phyloP scores from a whole-genome alignment of 2,113 vertebrate species.

The Microcebus lehilahytsara region DNA sequence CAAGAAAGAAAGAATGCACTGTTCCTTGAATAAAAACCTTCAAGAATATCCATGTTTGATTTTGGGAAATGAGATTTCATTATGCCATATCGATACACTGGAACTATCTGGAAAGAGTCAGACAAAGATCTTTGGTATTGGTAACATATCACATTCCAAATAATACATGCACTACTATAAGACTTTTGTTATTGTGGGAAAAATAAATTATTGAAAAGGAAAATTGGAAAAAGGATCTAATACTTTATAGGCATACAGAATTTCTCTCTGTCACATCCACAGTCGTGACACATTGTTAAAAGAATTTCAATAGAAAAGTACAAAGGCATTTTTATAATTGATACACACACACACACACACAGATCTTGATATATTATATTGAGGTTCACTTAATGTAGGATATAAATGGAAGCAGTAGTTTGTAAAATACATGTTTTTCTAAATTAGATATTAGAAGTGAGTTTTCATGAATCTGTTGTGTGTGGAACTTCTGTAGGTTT shows the following conservation, averaged over 20 bases:
- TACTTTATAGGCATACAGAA: neutral
- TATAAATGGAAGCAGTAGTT: neutral
- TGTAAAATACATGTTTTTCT: neutral
- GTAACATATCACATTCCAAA: neutral
- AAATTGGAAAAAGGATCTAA: neutral
- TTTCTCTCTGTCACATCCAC: neutral
- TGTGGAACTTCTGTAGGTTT: neutral
- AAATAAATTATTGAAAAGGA: neutral
- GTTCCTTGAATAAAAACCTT: constrained; percentile 1
- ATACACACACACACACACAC: neutral
- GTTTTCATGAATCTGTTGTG: neutral
- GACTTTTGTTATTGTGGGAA: neutral
- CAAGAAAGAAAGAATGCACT: neutral
- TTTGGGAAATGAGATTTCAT: neutral
- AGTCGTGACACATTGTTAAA: neutral
- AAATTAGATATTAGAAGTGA: neutral
- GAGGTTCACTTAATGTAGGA: neutral
- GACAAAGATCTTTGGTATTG: neutral
- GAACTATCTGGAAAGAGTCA: neutral
- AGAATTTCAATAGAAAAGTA: neutral
- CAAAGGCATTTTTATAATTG: neutral
- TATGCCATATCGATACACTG: neutral
- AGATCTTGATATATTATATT: neutral
- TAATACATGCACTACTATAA: neutral
- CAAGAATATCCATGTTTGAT: neutral